These are phyloP conservation scores for Solen grandis DNA, from an alignment of 1,140 invertebrate genomes.

Conservation along the genomic window DNA sequence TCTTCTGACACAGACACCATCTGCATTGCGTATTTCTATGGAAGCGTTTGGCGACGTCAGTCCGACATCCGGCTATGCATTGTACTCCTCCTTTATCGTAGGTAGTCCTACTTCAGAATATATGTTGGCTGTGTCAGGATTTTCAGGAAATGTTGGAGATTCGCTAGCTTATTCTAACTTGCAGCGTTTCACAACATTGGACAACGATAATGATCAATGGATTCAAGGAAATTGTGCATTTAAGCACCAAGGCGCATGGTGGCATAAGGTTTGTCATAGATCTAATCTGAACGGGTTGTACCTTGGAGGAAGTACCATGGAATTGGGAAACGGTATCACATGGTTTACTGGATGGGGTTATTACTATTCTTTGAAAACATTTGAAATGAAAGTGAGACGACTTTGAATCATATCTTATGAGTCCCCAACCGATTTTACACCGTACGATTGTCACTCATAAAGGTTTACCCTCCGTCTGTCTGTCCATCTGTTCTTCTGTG, in stretches of 20 bases:
- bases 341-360: conserved; percentile 10
- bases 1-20: background rate
- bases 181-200: background rate
- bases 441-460: no score
- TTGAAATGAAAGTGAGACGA: conserved; percentile 9
- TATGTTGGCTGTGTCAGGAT: background rate
- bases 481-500: no score
- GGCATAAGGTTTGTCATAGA: background rate
- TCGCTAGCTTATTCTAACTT: background rate
- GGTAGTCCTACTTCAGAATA: background rate
- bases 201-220: conserved; percentile 6
- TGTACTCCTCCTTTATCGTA: background rate
- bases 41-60: background rate
- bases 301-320: background rate
- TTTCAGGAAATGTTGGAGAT: background rate
- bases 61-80: background rate
- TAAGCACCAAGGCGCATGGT: background rate
- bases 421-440: no score
- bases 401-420: no score
- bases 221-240: background rate
- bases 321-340: background rate
- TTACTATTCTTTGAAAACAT: background rate
- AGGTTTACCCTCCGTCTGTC: no score
- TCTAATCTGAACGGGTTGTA: conserved; percentile 8
- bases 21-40: background rate